phyloP scores from a whole-genome alignment of 1,140 invertebrate species.

The Leptinotarsa defecta region DNA sequence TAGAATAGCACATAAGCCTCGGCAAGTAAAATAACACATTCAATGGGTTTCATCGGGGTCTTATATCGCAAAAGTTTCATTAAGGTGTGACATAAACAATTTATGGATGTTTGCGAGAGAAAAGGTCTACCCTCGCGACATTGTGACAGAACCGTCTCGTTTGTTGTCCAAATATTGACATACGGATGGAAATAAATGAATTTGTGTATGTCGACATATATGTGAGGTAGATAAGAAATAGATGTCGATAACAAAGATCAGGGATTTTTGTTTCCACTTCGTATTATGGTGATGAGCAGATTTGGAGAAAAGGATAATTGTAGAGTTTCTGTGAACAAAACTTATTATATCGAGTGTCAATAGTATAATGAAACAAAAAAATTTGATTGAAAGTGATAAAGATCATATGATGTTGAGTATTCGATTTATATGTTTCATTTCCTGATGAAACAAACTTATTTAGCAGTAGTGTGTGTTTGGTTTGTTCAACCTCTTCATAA shows the following conservation, averaged over 20 bases:
- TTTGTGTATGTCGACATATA: background rate
- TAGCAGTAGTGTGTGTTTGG: too few species aligned
- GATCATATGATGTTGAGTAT: too few species aligned
- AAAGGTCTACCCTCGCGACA: background rate
- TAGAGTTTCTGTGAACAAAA: too few species aligned
- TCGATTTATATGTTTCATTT: too few species aligned
- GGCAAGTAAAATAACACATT: background rate
- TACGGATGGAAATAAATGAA: background rate
- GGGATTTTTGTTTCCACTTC: background rate
- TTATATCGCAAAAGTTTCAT: slow-evolving; percentile 21
- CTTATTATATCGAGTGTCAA: too few species aligned
- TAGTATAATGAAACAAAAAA: too few species aligned
- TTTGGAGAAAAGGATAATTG: too few species aligned
- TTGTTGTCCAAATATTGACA: slow-evolving; percentile 22
- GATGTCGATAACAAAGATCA: background rate
- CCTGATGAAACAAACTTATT: too few species aligned
- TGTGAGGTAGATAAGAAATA: background rate
- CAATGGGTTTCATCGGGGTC: slow-evolving; percentile 5
- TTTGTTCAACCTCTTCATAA: too few species aligned
- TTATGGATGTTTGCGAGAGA: slow-evolving; percentile 23
- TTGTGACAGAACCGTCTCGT: slow-evolving; percentile 12
- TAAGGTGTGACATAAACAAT: slow-evolving; percentile 26
- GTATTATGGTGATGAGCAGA: too few species aligned
- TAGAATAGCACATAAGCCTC: background rate
- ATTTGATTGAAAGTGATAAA: too few species aligned